A percentile compares a stretch with the other conserved stretches of the same genome.
Evolutionary conservation across 2,888 invertebrate genomes (phyloP).

Genomic region (Azorinus chamasolen): DNA sequence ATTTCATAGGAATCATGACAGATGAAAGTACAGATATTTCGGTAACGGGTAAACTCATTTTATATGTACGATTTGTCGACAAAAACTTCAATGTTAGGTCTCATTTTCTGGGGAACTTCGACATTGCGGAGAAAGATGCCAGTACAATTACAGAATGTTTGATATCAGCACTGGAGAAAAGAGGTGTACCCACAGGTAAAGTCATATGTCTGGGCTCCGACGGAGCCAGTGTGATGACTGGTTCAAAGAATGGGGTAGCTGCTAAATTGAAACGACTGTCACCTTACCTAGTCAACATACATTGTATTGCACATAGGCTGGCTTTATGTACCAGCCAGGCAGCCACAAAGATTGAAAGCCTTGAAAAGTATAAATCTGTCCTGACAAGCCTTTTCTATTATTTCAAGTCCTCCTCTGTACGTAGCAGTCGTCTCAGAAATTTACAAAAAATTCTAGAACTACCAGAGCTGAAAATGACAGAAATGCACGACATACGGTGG

Average conservation of each 20-base stretch:
- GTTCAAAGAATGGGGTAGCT: constrained; percentile 24
- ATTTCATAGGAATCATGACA: constrained; percentile 13
- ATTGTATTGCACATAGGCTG: constrained; percentile 29
- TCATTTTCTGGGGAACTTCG: constrained; percentile 19
- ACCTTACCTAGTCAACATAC: constrained; percentile 25
- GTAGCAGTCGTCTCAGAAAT: constrained; percentile 5
- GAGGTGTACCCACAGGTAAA: constrained; percentile 8
- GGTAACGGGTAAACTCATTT: constrained; percentile 15
- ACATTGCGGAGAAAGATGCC: constrained; percentile 19
- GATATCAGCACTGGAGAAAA: background rate
- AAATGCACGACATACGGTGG: constrained; percentile 38
- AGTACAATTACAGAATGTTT: constrained; percentile 12
- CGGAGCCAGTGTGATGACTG: constrained; percentile 40
- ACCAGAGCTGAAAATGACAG: constrained; percentile 26
- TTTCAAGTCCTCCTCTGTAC: constrained; percentile 21
- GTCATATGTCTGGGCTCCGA: constrained; percentile 28
- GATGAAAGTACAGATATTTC: constrained; percentile 38
- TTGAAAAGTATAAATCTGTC: constrained; percentile 20
- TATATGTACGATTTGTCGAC: constrained; percentile 20
- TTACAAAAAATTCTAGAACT: constrained; percentile 23
- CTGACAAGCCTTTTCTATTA: constrained; percentile 21
- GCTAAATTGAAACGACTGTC: constrained; percentile 7
- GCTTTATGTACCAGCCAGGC: constrained; percentile 35
- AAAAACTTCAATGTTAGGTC: constrained; percentile 26
- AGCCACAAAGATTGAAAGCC: constrained; percentile 12